Evolutionary conservation across 37 sponge, comb jelly and placozoan genomes (phyloP), one percentile per base, ranked within the genome.

Genomic region (Geodia barretti): DNA sequence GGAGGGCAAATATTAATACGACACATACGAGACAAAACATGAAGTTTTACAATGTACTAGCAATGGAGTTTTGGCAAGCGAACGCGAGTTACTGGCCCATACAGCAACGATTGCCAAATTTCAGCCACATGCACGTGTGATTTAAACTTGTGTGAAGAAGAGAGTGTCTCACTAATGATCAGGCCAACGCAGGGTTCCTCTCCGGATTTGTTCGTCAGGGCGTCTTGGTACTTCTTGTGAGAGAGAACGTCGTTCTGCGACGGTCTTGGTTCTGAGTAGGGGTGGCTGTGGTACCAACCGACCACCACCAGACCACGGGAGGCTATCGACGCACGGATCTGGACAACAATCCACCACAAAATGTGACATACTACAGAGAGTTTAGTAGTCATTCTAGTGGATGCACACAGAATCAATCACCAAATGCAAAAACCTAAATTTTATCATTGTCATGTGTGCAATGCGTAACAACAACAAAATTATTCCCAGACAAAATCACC

Each of bases 201-300:
- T 0, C 86, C 73, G n/a, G 36, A 67, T 38, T 83, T 84, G 17
- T 42, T 68, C 30, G 34, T 79, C 64, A 92, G 70, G 30, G 77
- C 67, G 25, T 87, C 79, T 78, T 95, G 96, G 70, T 92, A 91
- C 42, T 65, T 77, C 62, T 76, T 77, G 76, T 95, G 96, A 35
- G 82, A 79, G 4, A 87, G 78, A 40, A 95, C 80, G 71, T 95
- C 96, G 26, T 92, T 87, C 35, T 89, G 72, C 29, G 96, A 83
- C 14, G 96, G 96, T 19, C 84, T 83, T 36, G 96, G 81, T 28
- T 89, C 88, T 25, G 81, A 86, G 60, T 69, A 74, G 11, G 96
- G 96, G 71, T 95, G 96, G 41, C 93, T 91, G 87, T 95, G 96
- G 73, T 95, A 95, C 96, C 96, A 95, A 30, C 96, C 96, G 61